Base-by-base conservation (phyloP, 2,888 invertebrate genomes). In the Dermolepida albohirtum region DNA sequence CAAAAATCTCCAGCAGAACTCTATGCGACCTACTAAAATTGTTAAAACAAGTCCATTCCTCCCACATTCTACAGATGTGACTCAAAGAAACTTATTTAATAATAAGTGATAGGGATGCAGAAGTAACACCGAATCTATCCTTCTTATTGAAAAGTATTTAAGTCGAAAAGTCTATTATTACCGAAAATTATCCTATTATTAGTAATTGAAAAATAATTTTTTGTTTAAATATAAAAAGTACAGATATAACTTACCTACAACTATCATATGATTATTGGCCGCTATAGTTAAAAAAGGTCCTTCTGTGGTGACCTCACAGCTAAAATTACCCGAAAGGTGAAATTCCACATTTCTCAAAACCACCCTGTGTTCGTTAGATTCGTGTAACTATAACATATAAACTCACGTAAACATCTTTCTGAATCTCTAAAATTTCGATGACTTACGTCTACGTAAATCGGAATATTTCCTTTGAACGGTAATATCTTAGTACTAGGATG, bases 371-470 rank as follows among this genome's bases (percentile, higher is more conserved):
- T 90, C 90, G 81, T 92, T 91, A 27, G 93, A 93, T 75, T 87
- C 87, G 77, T 88, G 87, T 80, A 88, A 84, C 94, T 94, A 87
- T 22, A 66, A 54, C 40, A 55, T 59, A n/a, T 22, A 22, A 64
- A 40, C 14, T 11, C 43, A 40, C 29, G 11, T 62, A 47, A 44
- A 4, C 12, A 44, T 44, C 6, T 44, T 7, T 22, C 22, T 22
- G 4, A 1, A 22, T 22, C 44, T 2, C 44, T 44, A n/a, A n/a
- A 12, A 4, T 7, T 12, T 22, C 10, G 1, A 16, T 72, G 78
- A 92, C 93, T 92, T 81, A 94, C 94, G 83, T 94, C 93, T 65
- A 94, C 92, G 77, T 89, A 87, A 72, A 94, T 89, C 5, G 59
- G 59, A 29, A 59, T 59, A 16, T 59, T 59, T 72, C 93, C 93